Evolutionary conservation across 2,113 vertebrate genomes (phyloP), one percentile per base, ranked within the genome.

Genomic region (Apaloderma vittatum): DNA sequence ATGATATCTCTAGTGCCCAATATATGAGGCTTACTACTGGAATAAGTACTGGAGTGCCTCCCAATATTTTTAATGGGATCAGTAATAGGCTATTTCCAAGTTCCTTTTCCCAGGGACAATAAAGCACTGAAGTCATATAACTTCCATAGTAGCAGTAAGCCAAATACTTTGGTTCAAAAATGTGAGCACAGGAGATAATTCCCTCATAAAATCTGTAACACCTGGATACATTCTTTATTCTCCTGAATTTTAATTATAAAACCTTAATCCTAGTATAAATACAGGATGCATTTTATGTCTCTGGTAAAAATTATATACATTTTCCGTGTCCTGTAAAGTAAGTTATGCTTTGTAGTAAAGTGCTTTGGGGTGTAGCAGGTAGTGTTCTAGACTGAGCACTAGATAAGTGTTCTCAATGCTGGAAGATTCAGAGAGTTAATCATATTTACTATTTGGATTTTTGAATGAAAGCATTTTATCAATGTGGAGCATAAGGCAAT

Each of bases 201-300:
- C n/a, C 36, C 14, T 73, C 32, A 73, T 52, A 80, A 92, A 80
- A 3, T 36, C 23, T 24, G 2, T 59, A 79, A 73, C 37, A 86
- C 8, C 9, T 52, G 27, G 40, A 55, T 40, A 26, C 4, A 16
- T 51, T 36, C 9, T 66, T 74, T 55, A 79, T 70, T 83, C 20
- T 54, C 9, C 23, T 48, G 34, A 10, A 22, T 71, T 90, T 88
- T 71, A 88, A 55, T 70, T 70, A 54, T 61, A 32, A 71, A 1
- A 1, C 9, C 5, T 82, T 81, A 82, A 81, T 52, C 49, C 16
- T 73, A n/a, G 8, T 73, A 49, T 24, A 40, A 83, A 1, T 24
- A n/a, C 5, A 40, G 17, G 8, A 30, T 6, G 3, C 0, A 0
- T 15, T 92, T 80, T 62, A n/a, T 21, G 6, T 6, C 10, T 77